Base-by-base conservation (phyloP, 2,888 invertebrate genomes). In the Hoplodrina blanda region DNA sequence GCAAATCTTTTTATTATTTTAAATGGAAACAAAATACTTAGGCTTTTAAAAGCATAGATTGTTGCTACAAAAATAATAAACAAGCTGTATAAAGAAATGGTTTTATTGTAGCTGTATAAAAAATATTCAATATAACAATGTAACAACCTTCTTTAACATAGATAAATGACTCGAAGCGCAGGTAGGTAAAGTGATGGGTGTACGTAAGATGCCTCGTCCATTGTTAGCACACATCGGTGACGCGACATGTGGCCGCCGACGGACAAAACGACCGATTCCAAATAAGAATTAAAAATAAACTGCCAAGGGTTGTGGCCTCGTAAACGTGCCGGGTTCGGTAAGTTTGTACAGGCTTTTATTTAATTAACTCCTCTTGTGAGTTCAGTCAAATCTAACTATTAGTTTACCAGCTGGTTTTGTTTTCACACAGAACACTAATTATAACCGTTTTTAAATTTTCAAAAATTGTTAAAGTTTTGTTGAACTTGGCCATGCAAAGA, bases 211-310 rank as follows among this genome's bases (percentile, higher is more conserved):
- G 83, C 87, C 88, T 72, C 86, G 86, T 89, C 89, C 89, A 90
- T 90, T 90, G 89, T 91, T 83, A 87, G 64, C 72, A 63, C 68
- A 85, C 85, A 87, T 89, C 86, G 83, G 84, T 81, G 88, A 81
- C 86, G 86, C 91, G 89, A 92, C 92, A 93, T 92, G 91, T 92
- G 91, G 91, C 87, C 89, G 85, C 83, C 89, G 87, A 84, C 88
- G 89, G 90, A 91, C 91, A 90, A 91, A 93, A 92, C 91, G 91
- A 88, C 89, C 88, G 87, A 88, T 89, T 90, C 87, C 82, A 88
- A 90, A 90, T 89, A 89, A 87, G 88, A 89, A 91, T 88, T 87
- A 88, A 89, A 91, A 90, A 85, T 84, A 87, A 83, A 87, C 82
- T 77, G 79, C 72, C 73, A 81, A 79, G 79, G 73, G 79, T 82